Evolutionary conservation across 2,797 vertebrate species (phyloP).

Genomic region (Smutsia temminckii): DNA sequence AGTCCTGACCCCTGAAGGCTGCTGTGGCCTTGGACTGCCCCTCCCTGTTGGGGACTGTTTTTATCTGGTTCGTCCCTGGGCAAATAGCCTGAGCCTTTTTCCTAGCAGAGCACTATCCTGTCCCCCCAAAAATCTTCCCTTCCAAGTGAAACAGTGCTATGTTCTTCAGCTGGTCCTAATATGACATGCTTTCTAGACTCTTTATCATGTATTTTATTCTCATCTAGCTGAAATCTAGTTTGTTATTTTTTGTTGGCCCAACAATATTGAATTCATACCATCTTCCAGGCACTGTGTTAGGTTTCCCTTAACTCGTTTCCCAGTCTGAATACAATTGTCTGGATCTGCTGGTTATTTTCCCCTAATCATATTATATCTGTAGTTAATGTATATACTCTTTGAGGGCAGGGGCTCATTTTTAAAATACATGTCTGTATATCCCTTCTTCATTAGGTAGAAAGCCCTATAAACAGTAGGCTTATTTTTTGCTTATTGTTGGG

Average conservation of each 20-base stretch:
- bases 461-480: not conserved
- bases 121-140: not conserved
- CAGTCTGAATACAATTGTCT: not conserved
- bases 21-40: not conserved
- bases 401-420: not conserved
- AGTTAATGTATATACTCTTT: conserved; percentile 6
- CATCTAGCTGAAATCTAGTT: conserved; percentile 6
- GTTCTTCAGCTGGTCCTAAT: not conserved
- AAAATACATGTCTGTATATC: not conserved
- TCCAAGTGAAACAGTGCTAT: not conserved
- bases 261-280: not conserved
- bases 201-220: not conserved
- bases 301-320: not conserved
- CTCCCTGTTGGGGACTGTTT: not conserved
- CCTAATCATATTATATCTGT: not conserved
- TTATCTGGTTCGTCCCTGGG: not conserved
- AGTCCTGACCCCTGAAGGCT: not conserved
- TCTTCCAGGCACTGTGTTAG: not conserved
- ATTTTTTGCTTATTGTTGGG: not conserved
- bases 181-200: not conserved
- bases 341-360: not conserved
- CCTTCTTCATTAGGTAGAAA: not conserved
- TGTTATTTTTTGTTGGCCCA: conserved; percentile 11
- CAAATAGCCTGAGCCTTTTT: not conserved
- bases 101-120: not conserved